Conservation (phyloP, 2,113 vertebrate species). For the Hyaena hyaena region DNA sequence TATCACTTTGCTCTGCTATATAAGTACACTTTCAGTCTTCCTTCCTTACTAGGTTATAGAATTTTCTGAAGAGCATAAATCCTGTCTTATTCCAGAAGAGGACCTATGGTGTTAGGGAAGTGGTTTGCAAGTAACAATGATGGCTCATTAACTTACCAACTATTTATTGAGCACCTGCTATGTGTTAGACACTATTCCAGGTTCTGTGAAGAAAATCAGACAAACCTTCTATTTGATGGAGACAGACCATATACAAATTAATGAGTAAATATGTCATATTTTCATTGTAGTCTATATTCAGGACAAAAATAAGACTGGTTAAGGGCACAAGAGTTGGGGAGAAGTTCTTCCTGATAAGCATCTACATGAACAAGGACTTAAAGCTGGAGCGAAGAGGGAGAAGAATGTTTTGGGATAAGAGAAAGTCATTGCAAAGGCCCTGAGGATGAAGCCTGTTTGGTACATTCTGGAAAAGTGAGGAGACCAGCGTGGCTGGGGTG, state of each 20-base stretch:
- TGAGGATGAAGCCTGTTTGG: neutral
- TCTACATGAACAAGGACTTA: neutral
- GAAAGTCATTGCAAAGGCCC: neutral
- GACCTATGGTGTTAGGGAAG: neutral
- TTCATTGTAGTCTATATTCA: neutral
- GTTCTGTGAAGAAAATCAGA: neutral
- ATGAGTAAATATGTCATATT: neutral
- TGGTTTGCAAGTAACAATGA: neutral
- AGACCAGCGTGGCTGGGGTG: neutral
- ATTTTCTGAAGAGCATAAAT: neutral
- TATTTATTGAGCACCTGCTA: neutral
- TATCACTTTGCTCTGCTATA: neutral
- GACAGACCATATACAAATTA: neutral
- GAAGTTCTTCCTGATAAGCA: neutral
- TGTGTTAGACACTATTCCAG: neutral
- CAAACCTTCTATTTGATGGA: neutral
- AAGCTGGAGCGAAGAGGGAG: neutral
- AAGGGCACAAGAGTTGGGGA: neutral
- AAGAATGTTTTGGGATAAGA: neutral
- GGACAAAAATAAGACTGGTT: neutral
- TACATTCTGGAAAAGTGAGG: neutral
- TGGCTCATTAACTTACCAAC: neutral
- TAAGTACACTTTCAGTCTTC: neutral
- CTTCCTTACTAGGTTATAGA: neutral
- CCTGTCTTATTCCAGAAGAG: neutral